Base-by-base conservation (phyloP, 1,140 invertebrate genomes). In the Leptinotarsa undecemlineata region DNA sequence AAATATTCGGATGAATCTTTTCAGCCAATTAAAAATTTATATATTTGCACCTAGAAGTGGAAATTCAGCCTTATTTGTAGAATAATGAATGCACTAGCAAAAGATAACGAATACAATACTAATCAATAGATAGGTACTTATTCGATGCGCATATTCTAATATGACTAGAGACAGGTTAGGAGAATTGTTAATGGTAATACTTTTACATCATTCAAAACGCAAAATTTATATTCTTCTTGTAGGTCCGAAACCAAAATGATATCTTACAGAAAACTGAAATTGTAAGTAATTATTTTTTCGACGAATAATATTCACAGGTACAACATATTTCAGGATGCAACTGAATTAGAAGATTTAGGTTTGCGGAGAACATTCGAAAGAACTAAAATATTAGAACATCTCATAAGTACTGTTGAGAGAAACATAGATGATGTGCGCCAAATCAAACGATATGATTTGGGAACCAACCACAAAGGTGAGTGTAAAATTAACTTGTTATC, bases 141-240 rank as follows among this genome's bases (percentile, higher is more conserved):
- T 42, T 42, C 33, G 33, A 42, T 42, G 33, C 33, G 33, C 33
- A 42, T 42, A 42, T 42, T 42, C 33, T 71, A 71, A 14, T n/a
- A 77, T 77, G 76, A 71, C 26, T 17, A 77, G 72, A 74, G 72
- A 77, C 70, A 74, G 76, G 68, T 77, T 77, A 74, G 63, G 51
- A 26, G 76, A 77, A 14, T 71, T 77, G 20, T 47, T 20, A 5
- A 74, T 71, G 72, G 73, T 74, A 74, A 42, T 42, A 42, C 33
- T 42, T 11, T 42, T 42, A 42, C 15, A 14, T 23, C 11, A 48
- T 19, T 63, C 21, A 11, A 11, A 42, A 42, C 33, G 8, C 11
- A 42, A 42, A 42, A 11, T 42, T 42, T 42, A 47, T 20, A 17
- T 13, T 47, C 47, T 19, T 47, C 17, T 70, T 63, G 61, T 23